phyloP scores from a whole-genome alignment of 2,113 vertebrate genomes.

The Callocephalon fimbriatum region DNA sequence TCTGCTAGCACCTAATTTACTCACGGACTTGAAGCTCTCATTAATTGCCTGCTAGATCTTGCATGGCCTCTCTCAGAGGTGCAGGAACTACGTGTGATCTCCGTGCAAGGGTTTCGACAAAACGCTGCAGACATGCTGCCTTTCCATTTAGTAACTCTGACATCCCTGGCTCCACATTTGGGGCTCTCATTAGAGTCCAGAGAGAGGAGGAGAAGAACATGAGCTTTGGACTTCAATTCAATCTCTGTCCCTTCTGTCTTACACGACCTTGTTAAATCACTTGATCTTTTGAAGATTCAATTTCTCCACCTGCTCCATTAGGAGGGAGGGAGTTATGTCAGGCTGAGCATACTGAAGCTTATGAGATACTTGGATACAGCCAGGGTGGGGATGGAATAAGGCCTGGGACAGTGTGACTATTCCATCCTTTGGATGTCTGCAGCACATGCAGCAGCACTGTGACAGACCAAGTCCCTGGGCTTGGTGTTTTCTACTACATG shows the following conservation, averaged over 20 bases:
- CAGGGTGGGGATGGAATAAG: background rate
- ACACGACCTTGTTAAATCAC: background rate
- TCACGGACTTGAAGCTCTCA: background rate
- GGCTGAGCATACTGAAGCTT: background rate
- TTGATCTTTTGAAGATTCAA: background rate
- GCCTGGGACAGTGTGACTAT: background rate
- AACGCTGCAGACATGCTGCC: rapidly evolving
- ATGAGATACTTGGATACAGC: background rate
- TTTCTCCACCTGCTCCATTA: background rate
- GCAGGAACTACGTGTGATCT: background rate
- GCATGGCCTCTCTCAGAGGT: background rate
- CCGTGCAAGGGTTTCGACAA: background rate
- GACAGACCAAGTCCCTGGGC: background rate
- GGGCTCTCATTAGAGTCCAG: background rate
- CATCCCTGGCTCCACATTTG: background rate
- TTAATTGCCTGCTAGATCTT: background rate
- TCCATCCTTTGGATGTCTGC: background rate
- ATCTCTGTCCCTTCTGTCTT: background rate
- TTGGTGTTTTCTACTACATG: background rate
- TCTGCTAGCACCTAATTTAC: background rate
- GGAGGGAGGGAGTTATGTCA: background rate
- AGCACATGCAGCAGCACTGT: background rate
- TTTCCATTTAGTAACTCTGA: background rate
- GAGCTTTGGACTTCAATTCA: background rate
- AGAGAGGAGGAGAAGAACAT: background rate